phyloP scores from a whole-genome alignment of 2,113 vertebrate genomes.

The Alosa alosa region DNA sequence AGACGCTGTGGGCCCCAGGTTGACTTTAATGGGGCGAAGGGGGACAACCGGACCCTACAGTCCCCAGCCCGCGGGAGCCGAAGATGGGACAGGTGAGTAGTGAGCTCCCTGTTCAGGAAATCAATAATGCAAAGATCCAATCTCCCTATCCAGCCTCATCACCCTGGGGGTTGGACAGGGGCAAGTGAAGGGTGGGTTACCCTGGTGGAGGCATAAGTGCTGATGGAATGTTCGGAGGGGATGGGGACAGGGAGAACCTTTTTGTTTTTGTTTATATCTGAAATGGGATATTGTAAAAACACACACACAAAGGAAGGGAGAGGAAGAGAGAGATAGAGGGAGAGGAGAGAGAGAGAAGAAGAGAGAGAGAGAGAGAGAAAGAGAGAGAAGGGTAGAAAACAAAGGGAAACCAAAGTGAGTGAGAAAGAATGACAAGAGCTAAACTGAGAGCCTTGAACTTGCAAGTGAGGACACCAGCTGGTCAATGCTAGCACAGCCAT shows the following conservation, averaged over 20 bases:
- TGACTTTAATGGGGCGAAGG: neutral
- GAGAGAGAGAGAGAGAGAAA: neutral
- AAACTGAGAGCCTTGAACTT: neutral
- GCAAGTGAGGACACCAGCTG: neutral
- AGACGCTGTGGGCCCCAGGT: neutral
- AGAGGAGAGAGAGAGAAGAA: neutral
- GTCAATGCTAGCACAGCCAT: neutral
- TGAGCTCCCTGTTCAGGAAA: neutral
- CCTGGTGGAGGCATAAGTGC: neutral
- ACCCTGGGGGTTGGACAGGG: neutral
- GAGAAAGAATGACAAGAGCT: neutral
- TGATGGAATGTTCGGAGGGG: too few species aligned
- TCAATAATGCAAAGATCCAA: neutral
- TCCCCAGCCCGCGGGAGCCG: too few species aligned
- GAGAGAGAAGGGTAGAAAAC: neutral
- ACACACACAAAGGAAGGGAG: neutral
- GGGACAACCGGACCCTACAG: neutral
- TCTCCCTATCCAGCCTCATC: neutral
- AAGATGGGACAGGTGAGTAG: neutral
- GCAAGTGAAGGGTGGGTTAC: neutral
- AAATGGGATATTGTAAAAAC: too few species aligned
- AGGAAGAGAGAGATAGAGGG: neutral
- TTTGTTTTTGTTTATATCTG: too few species aligned
- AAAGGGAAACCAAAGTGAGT: conserved; percentile 10
- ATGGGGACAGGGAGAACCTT: too few species aligned